Conservation (phyloP, 2,113 vertebrate species). For the Nycticebus coucang region DNA sequence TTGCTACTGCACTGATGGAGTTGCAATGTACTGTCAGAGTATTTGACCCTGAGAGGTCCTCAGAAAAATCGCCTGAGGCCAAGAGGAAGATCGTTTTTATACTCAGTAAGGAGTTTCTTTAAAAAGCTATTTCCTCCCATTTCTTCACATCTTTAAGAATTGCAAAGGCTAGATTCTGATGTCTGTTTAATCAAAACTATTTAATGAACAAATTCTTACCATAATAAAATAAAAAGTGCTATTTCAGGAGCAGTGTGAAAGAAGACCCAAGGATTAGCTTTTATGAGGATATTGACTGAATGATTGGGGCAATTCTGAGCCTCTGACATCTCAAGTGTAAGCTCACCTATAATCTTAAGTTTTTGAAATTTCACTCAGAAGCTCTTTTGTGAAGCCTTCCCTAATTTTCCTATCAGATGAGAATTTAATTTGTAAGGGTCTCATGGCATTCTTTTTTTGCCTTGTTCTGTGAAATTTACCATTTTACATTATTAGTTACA, state of each 20-base stretch:
- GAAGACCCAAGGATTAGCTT: constrained; percentile 73
- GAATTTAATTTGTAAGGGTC: not conserved
- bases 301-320: constrained; percentile 81
- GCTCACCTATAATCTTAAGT: not conserved
- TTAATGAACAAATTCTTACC: not conserved
- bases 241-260: not conserved
- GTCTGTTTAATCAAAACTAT: not conserved
- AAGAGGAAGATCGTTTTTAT: not conserved
- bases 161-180: not conserved
- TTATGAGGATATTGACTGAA: constrained; percentile 86
- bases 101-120: not conserved
- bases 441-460: not conserved
- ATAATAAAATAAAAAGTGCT: not conserved
- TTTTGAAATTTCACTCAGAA: not conserved
- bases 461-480: not conserved
- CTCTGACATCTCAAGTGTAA: not conserved
- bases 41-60: not conserved
- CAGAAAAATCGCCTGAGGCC: not conserved
- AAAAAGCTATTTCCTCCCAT: not conserved
- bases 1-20: not conserved
- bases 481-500: not conserved
- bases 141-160: not conserved
- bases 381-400: not conserved
- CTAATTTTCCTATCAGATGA: not conserved
- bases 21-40: not conserved